Base-by-base conservation (phyloP, 2,113 vertebrate species). In the Oreotrochilus melanogaster region DNA sequence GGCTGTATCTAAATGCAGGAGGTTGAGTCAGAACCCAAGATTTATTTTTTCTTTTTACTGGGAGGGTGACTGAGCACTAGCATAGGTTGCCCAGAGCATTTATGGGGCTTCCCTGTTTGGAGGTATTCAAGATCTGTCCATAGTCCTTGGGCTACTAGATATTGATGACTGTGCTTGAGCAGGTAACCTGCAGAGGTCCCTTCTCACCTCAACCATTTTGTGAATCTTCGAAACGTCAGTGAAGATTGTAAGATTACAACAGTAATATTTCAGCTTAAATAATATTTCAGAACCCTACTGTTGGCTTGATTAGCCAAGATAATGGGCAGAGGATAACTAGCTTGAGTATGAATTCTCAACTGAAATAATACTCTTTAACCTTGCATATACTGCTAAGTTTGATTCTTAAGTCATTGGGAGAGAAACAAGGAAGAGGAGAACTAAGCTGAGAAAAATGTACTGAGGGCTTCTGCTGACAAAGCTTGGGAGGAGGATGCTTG, bases 391-490 rank as follows among this genome's bases (percentile, higher is more conserved):
- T 30, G 11, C 2, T 60, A 72, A 50, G 7, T 62, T 86, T 31
- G 50, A 54, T 73, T 85, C 22, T 66, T 30, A 18, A 65, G 14
- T 39, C 66, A 57, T 2, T 39, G 39, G 35, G 10, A 66, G 23
- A 86, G 15, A 75, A 74, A 57, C 15, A 78, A 62, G 22, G 89
- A 66, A 86, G 79, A 78, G 8, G 67, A 94, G 74, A 89, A 39
- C 23, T 35, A 87, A 86, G 28, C 81, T 70, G 58, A 79, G 75
- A 92, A 95, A 95, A 92, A 93, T 56, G 39, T 83, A 83, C 75
- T 42, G 48, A 80, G 72, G 23, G 21, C 88, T 92, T 94, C 60
- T 94, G 71, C 95, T 95, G 92, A 93, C 88, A 83, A 93, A 95
- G 88, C 79, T 72, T 75, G 69, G 60, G 79, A 93, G 82, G 72